phyloP scores from a whole-genome alignment of 2,888 invertebrate species.

The Dasysyrphus albostriatus region DNA sequence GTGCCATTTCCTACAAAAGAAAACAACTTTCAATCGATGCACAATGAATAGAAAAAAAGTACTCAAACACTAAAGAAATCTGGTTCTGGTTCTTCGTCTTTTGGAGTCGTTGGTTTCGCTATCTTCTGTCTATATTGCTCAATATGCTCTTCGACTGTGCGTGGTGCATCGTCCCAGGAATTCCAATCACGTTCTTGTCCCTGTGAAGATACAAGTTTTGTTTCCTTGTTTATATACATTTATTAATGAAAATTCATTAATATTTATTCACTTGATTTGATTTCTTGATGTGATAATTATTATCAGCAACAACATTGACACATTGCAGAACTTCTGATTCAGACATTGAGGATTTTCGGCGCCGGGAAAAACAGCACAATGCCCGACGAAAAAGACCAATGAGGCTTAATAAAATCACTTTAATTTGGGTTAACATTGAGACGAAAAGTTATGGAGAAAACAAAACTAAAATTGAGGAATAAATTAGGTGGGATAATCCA shows the following conservation, averaged over 20 bases:
- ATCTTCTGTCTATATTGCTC: constrained; percentile 86
- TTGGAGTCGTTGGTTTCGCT: constrained; percentile 83
- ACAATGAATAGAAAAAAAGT: not conserved
- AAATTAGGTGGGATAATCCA: constrained; percentile 32
- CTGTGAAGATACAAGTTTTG: constrained; percentile 75
- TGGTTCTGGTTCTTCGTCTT: constrained; percentile 84
- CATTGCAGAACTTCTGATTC: constrained; percentile 86
- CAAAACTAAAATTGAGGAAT: not conserved
- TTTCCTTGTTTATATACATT: not conserved
- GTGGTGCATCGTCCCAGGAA: constrained; percentile 86
- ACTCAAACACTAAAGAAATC: constrained; percentile 86
- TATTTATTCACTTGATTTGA: constrained; percentile 49
- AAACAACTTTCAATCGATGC: not conserved
- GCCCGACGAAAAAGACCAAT: constrained; percentile 86
- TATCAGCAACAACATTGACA: constrained; percentile 85
- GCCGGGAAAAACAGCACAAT: constrained; percentile 86
- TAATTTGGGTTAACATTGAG: constrained; percentile 85
- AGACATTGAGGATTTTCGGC: constrained; percentile 85
- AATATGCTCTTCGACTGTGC: constrained; percentile 87
- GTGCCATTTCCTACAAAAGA: constrained; percentile 85
- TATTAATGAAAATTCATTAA: not conserved
- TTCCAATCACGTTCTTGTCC: constrained; percentile 85
- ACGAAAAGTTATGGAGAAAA: constrained; percentile 22
- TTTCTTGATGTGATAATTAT: constrained; percentile 76
- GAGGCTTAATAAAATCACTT: constrained; percentile 85